Evolutionary conservation across 2,888 invertebrate genomes (phyloP).

Genomic region (Drosophila tanythrix): DNA sequence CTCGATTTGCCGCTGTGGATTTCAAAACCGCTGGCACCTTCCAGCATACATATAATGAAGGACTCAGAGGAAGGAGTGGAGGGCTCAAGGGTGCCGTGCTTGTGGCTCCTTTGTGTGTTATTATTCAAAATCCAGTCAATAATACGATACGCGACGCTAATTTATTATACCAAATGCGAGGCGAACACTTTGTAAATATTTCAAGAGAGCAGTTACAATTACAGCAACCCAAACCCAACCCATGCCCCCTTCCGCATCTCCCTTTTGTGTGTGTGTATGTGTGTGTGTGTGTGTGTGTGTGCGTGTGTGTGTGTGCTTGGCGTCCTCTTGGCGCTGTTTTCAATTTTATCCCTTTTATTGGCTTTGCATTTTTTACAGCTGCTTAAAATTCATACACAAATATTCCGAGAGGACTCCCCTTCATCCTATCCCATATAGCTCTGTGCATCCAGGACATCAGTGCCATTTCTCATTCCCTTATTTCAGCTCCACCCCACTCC

Average conservation of each 20-base stretch:
- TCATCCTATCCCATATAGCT: background rate
- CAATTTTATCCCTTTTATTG: constrained; percentile 80
- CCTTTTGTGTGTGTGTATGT: constrained; percentile 4
- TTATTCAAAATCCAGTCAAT: constrained; percentile 81
- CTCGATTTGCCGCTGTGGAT: constrained; percentile 59
- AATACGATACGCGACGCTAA: constrained; percentile 78
- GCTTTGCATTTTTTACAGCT: constrained; percentile 66
- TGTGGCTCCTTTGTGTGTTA: constrained; percentile 76
- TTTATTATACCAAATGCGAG: constrained; percentile 67
- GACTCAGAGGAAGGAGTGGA: background rate
- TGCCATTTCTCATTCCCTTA: background rate
- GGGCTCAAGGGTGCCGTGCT: constrained; percentile 10
- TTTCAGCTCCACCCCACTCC: background rate
- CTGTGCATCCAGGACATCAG: constrained; percentile 16
- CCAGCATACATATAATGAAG: background rate
- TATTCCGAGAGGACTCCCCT: constrained; percentile 49
- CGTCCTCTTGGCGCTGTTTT: constrained; percentile 55
- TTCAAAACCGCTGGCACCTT: constrained; percentile 46
- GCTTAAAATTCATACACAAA: constrained; percentile 79
- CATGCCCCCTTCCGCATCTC: background rate
- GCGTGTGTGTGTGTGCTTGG: constrained; percentile 17
- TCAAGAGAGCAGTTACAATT: constrained; percentile 74
- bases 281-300: constrained; percentile 13
- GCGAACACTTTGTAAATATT: constrained; percentile 63
- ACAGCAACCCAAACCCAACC: constrained; percentile 35